Percentiles rank a stretch among this genome's conserved stretches.
Evolutionary conservation across 2,797 vertebrate genomes (phyloP).

Genomic region (Sciurus carolinensis): DNA sequence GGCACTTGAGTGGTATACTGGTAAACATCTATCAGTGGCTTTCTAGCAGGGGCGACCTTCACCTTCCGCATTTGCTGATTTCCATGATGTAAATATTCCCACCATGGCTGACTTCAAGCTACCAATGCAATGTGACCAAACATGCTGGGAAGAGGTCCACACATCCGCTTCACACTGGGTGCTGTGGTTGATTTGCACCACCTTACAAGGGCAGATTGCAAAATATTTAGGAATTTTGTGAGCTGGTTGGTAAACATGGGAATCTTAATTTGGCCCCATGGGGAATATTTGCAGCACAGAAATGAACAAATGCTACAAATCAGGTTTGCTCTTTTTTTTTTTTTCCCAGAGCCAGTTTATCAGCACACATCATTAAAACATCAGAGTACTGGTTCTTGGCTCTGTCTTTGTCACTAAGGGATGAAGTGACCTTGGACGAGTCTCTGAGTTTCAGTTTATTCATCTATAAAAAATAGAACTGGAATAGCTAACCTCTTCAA

Average conservation of each 20-base stretch:
- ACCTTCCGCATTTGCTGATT: neutral
- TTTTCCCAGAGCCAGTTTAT: neutral
- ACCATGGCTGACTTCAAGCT: neutral
- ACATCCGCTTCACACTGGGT: neutral
- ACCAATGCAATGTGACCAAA: neutral
- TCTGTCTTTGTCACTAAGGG: slow-evolving; percentile 33
- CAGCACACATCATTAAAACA: neutral
- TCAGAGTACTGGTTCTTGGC: neutral
- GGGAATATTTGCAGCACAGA: neutral
- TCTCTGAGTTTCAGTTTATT: slow-evolving; percentile 11
- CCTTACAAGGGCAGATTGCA: neutral
- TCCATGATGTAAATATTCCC: neutral
- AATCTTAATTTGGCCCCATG: neutral
- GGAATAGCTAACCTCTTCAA: neutral
- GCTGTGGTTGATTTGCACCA: neutral
- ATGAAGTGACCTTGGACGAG: neutral
- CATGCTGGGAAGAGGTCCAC: fast-evolving
- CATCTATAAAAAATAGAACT: neutral
- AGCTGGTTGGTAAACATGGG: neutral
- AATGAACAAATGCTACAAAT: slow-evolving; percentile 21
- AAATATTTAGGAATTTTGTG: neutral
- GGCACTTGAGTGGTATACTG: too few species aligned
- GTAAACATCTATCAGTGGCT: neutral
- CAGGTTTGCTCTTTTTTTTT: neutral
- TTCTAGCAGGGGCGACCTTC: neutral